Percentiles rank a stretch among this genome's conserved stretches.
Evolutionary conservation across 2,113 vertebrate species (phyloP).

Genomic region (Notarius lentiginosus): DNA sequence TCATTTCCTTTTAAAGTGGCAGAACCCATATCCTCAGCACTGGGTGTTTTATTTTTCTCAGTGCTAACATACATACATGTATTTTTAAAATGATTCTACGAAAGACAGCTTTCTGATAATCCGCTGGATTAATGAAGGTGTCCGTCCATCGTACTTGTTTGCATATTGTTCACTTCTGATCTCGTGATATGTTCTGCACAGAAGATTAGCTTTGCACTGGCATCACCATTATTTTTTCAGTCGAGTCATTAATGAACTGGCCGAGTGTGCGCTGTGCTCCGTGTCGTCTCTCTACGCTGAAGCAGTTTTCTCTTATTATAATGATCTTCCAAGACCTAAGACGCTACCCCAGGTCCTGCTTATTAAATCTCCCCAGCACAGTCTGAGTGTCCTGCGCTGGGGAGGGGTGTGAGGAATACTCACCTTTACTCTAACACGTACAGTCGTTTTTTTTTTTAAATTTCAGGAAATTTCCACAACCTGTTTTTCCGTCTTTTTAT

Average conservation of each 20-base stretch:
- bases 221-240: constrained; percentile 54
- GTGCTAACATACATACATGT: neutral
- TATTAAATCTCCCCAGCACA: constrained; percentile 38
- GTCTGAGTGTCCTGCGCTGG: neutral
- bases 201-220: constrained; percentile 49
- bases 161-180: constrained; percentile 47
- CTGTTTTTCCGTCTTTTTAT: constrained; percentile 42
- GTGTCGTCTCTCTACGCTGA: constrained; percentile 43
- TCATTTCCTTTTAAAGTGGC: constrained; percentile 75
- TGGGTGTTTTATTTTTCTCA: neutral
- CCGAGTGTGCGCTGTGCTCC: constrained; percentile 41
- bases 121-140: constrained; percentile 24
- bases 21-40: constrained; percentile 52
- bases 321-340: constrained; percentile 45
- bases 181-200: constrained; percentile 46
- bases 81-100: neutral
- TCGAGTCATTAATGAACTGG: constrained; percentile 48
- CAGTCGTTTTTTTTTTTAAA: constrained; percentile 1
- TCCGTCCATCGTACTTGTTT: constrained; percentile 15
- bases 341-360: constrained; percentile 37
- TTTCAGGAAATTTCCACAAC: constrained; percentile 32
- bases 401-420: neutral
- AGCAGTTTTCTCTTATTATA: constrained; percentile 46
- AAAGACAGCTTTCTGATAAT: neutral
- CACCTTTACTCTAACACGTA: neutral